Base-by-base conservation (phyloP, 2,888 invertebrate genomes). In the Spilarctia lutea region DNA sequence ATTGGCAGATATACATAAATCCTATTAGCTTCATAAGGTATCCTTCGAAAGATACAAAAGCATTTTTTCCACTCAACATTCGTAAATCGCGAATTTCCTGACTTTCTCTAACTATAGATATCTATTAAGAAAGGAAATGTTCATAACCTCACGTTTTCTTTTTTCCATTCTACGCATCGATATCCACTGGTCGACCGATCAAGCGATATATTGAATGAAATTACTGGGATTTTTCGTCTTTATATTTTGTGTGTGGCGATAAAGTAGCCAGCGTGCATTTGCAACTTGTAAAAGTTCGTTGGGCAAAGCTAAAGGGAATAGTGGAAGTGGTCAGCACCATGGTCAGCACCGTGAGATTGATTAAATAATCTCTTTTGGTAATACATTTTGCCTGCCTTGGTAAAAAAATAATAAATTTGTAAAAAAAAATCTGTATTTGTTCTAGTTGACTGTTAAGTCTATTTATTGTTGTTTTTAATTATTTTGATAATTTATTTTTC, bases 81-180 rank as follows among this genome's bases (percentile, higher is more conserved):
- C 74, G 73, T 77, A 79, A 78, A 79, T 78, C 76, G 75, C 63
- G 71, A 74, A 76, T 81, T 83, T 83, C 79, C 81, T 82, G 24
- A 65, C 35, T 35, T n/a, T 27, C 42, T n/a, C 71, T 68, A 74
- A 76, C 75, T 75, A 73, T 65, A 65, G 68, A 69, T 74, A 68
- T 79, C 27, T 73, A 68, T 80, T 78, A 75, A 66, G 42, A 27
- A 67, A 76, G 79, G 80, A 80, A 83, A 83, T 80, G 71, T 75
- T 80, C 76, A 79, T 81, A 81, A 80, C 80, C 74, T 67, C 75
- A 76, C 75, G 70, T 73, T 77, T 81, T 73, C 82, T 88, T 83
- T 84, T 79, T 87, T 89, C 33, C 24, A 39, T 48, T 39, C 39
- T 52, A 87, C 88, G 86, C 89, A 89, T 88, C 88, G 85, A 87